Conservation (phyloP, 2,113 vertebrate genomes). For the Pseudorhombus dupliciocellatus region DNA sequence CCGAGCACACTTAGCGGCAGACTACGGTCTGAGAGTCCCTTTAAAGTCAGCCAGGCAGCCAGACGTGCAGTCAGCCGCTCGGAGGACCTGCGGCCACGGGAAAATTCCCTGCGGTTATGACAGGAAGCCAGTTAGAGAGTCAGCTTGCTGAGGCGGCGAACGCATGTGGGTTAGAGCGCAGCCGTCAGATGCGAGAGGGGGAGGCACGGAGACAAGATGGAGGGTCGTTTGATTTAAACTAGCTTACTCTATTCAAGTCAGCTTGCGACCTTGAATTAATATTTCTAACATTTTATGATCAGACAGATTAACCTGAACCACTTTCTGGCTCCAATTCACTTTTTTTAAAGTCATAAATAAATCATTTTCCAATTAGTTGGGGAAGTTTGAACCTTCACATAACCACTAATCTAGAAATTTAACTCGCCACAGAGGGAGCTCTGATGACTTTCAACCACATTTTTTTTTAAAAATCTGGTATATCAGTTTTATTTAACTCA, state of each 20-base stretch:
- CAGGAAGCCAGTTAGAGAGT: slow-evolving; percentile 52
- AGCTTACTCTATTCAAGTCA: not conserved
- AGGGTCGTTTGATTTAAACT: slow-evolving; percentile 28
- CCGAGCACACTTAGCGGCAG: slow-evolving; percentile 55
- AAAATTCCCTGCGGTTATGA: slow-evolving; percentile 63
- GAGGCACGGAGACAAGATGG: not conserved
- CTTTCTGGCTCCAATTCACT: too few species aligned
- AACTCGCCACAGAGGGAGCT: too few species aligned
- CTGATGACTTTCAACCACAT: too few species aligned
- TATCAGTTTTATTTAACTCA: not conserved
- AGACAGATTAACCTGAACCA: too few species aligned
- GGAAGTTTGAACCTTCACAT: too few species aligned
- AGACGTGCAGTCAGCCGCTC: slow-evolving; percentile 58
- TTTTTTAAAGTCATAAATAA: too few species aligned
- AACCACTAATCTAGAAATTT: too few species aligned
- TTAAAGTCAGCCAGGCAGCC: slow-evolving; percentile 59
- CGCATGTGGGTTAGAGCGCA: slow-evolving; percentile 38
- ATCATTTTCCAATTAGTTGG: too few species aligned
- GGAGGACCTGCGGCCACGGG: slow-evolving; percentile 36
- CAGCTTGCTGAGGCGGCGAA: slow-evolving; percentile 19
- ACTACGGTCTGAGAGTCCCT: slow-evolving; percentile 61
- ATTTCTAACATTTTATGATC: too few species aligned
- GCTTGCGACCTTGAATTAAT: not conserved
- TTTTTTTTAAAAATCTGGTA: too few species aligned
- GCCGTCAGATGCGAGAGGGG: slow-evolving; percentile 27